These are phyloP conservation scores for Vidua macroura DNA, from an alignment of 2,113 vertebrate genomes.

Conservation along the genomic window DNA sequence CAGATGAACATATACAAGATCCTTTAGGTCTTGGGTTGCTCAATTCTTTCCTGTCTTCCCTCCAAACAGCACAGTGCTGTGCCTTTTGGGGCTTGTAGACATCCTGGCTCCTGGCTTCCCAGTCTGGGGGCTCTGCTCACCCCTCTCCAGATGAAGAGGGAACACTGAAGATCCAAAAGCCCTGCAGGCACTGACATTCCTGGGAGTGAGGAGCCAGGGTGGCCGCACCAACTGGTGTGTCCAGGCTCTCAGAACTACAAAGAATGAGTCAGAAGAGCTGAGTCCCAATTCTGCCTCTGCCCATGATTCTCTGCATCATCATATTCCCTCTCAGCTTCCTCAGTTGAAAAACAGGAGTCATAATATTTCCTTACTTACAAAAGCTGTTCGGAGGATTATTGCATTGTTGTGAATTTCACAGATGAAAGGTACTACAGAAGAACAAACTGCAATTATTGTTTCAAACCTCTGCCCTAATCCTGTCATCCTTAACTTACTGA, in stretches of 20 bases:
- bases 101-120: not conserved
- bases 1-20: not conserved
- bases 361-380: not conserved
- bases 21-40: not conserved
- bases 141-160: not conserved
- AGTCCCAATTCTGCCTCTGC: not conserved
- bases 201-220: not conserved
- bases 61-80: not conserved
- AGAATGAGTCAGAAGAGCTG: not conserved
- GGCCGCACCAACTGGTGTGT: not conserved
- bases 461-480: constrained; percentile 53
- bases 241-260: not conserved
- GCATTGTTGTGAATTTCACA: constrained; percentile 42
- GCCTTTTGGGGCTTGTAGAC: not conserved
- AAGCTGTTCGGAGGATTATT: constrained; percentile 49
- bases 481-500: constrained; percentile 35
- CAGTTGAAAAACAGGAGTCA: not conserved
- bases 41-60: not conserved
- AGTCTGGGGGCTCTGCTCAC: not conserved
- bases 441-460: constrained; percentile 57
- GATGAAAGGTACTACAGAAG: constrained; percentile 53
- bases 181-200: not conserved
- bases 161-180: not conserved
- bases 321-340: not conserved
- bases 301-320: not conserved